phyloP scores from a whole-genome alignment of 1,140 invertebrate genomes.

The Capitella teleta region DNA sequence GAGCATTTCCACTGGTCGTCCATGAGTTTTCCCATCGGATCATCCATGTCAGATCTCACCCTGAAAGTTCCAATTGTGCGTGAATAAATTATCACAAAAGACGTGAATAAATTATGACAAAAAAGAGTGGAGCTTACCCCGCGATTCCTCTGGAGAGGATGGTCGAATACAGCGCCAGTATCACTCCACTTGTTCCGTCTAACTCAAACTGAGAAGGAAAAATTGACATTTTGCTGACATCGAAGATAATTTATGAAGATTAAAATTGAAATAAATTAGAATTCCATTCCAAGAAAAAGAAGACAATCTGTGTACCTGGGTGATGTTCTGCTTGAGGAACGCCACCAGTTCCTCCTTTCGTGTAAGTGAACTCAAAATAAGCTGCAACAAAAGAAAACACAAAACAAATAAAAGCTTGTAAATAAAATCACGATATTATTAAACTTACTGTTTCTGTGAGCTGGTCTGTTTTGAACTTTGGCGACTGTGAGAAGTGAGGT shows the following conservation, averaged over 20 bases:
- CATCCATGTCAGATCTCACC: slow-evolving; percentile 47
- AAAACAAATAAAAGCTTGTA: neutral
- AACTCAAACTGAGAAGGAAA: slow-evolving; percentile 30
- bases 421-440: neutral
- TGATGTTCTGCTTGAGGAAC: slow-evolving; percentile 25
- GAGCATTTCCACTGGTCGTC: slow-evolving; percentile 49
- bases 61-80: slow-evolving; percentile 36
- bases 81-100: too few relatives aligned
- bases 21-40: slow-evolving; percentile 41
- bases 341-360: slow-evolving; percentile 22
- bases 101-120: too few relatives aligned
- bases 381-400: neutral
- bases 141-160: slow-evolving; percentile 39
- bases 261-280: neutral
- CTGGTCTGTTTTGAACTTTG: slow-evolving; percentile 34
- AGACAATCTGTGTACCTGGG: slow-evolving; percentile 14
- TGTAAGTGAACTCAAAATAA: neutral
- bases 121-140: too few relatives aligned
- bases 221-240: neutral
- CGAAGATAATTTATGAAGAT: neutral
- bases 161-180: slow-evolving; percentile 42
- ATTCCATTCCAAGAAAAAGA: neutral
- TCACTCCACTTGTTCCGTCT: slow-evolving; percentile 35
- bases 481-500: slow-evolving; percentile 21
- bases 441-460: slow-evolving; percentile 39